Percentiles rank a stretch among this genome's conserved stretches.
Evolutionary conservation across 2,113 vertebrate species (phyloP).

Genomic region (Oceanodroma tethys): DNA sequence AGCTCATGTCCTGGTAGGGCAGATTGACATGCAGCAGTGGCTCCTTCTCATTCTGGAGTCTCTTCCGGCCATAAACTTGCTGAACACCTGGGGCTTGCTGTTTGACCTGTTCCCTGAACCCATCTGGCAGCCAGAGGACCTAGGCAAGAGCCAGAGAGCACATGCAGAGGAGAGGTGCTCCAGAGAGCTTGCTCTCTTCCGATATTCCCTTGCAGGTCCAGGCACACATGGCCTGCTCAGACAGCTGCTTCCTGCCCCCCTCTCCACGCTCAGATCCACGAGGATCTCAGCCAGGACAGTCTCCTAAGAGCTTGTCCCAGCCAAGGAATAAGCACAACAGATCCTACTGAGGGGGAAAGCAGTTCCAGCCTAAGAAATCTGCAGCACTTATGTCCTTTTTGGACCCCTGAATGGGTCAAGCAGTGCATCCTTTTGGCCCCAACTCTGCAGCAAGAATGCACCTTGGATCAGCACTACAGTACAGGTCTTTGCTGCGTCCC

Average conservation of each 20-base stretch:
- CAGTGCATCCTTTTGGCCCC: neutral
- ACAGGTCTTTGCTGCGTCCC: neutral
- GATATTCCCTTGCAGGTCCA: neutral
- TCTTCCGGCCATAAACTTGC: slow-evolving; percentile 78
- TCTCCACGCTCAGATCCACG: neutral
- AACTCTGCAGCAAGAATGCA: neutral
- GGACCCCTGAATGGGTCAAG: neutral
- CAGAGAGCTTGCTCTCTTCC: neutral
- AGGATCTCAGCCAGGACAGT: neutral
- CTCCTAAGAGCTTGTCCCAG: neutral
- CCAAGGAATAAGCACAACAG: neutral
- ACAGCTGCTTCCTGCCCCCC: neutral
- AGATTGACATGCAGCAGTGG: slow-evolving; percentile 76
- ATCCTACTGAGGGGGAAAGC: neutral
- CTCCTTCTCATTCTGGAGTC: slow-evolving; percentile 31
- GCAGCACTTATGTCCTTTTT: neutral
- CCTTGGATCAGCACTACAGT: neutral
- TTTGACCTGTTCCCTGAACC: slow-evolving; percentile 72
- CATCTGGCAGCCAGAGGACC: slow-evolving; percentile 88
- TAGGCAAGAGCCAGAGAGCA: slow-evolving; percentile 41
- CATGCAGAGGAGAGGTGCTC: neutral
- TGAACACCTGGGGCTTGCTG: slow-evolving; percentile 71
- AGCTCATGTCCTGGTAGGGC: slow-evolving; percentile 78
- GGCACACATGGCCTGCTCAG: neutral
- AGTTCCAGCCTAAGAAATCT: neutral